These are phyloP conservation scores for Eumaeus atala DNA, from an alignment of 1,140 invertebrate species.

Conservation along the genomic window DNA sequence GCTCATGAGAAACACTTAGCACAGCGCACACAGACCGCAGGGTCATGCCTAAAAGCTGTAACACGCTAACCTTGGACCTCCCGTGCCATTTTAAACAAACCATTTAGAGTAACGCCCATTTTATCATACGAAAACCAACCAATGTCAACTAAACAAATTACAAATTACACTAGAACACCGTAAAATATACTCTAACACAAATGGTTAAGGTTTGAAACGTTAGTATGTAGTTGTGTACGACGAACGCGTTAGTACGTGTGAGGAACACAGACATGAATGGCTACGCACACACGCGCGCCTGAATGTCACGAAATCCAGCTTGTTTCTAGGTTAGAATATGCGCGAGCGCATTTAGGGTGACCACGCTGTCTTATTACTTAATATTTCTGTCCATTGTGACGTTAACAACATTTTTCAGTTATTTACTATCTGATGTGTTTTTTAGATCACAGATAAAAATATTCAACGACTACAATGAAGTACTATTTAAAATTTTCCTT, in stretches of 20 bases:
- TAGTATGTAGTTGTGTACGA: constrained; percentile 18
- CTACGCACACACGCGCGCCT: constrained; percentile 41
- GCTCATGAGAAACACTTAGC: background rate
- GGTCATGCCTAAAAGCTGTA: constrained; percentile 22
- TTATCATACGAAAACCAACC: constrained; percentile 63
- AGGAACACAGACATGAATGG: constrained; percentile 51
- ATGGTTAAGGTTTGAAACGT: constrained; percentile 28
- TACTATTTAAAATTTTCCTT: too few species aligned
- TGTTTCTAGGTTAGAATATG: constrained; percentile 68
- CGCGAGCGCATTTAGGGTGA: constrained; percentile 45
- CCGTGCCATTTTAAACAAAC: constrained; percentile 51
- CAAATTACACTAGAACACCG: constrained; percentile 25
- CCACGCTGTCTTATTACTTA: constrained; percentile 27
- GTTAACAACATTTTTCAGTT: too few species aligned
- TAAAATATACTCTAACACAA: constrained; percentile 24
- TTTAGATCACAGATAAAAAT: too few species aligned
- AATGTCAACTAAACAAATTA: constrained; percentile 48
- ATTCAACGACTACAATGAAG: too few species aligned
- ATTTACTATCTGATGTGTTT: too few species aligned
- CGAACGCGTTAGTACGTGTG: constrained; percentile 30
- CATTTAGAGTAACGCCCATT: constrained; percentile 57
- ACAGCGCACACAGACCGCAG: background rate
- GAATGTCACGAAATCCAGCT: constrained; percentile 67
- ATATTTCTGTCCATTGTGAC: background rate
- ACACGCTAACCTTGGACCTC: constrained; percentile 30